phyloP scores from a whole-genome alignment of 1,140 invertebrate species.

The Drosophila hydei region DNA sequence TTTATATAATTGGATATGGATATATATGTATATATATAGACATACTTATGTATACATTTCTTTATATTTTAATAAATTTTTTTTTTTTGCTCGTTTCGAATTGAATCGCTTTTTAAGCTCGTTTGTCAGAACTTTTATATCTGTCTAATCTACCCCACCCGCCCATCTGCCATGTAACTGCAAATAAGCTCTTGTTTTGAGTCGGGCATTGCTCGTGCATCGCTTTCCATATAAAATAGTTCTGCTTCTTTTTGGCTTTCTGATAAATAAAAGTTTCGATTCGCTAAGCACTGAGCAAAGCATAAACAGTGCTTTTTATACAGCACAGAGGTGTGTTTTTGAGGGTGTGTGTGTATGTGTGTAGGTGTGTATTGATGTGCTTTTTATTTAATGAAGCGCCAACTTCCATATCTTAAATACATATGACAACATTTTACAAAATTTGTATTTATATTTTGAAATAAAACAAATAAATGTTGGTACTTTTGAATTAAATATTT shows the following conservation, averaged over 20 bases:
- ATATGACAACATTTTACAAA: no score
- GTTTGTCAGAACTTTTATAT: constrained; percentile 25
- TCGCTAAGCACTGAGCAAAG: constrained; percentile 67
- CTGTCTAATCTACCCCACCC: neutral
- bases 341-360: constrained; percentile 13
- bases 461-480: no score
- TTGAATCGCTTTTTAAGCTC: constrained; percentile 39
- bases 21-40: neutral
- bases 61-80: constrained; percentile 1
- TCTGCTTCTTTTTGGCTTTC: constrained; percentile 39
- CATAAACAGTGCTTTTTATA: constrained; percentile 67
- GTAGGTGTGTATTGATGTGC: constrained; percentile 22
- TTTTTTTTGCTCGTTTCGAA: neutral
- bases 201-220: constrained; percentile 7
- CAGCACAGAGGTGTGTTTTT: constrained; percentile 3
- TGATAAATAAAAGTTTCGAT: constrained; percentile 78
- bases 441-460: no score
- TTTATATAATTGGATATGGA: no score
- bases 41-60: no score
- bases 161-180: neutral
- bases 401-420: no score
- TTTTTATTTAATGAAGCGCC: constrained; percentile 21
- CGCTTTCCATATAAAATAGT: constrained; percentile 11
- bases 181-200: constrained; percentile 42
- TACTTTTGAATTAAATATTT: no score